Evolutionary conservation across 2,888 invertebrate genomes (phyloP).

Genomic region (Temnothorax rugatulus): DNA sequence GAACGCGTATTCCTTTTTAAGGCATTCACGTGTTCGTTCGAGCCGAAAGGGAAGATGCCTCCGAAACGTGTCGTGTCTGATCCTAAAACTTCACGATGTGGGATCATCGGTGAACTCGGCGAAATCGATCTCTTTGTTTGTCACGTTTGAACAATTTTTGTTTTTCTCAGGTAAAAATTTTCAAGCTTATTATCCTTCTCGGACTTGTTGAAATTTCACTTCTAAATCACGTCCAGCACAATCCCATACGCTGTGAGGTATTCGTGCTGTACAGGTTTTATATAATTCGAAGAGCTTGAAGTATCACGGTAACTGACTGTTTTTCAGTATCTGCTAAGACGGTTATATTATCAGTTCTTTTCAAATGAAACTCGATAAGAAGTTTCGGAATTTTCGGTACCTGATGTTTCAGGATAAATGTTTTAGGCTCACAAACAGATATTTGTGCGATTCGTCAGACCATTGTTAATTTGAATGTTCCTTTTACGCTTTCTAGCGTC

Average conservation of each 20-base stretch:
- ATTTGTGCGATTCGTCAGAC: neutral
- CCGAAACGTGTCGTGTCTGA: neutral
- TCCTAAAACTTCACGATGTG: neutral
- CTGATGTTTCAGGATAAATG: neutral
- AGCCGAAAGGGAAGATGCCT: neutral
- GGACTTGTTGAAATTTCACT: neutral
- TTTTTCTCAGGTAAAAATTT: no score
- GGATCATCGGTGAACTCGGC: neutral
- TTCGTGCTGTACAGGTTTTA: neutral
- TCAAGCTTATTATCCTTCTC: neutral
- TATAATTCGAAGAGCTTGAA: neutral
- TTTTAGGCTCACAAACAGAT: neutral
- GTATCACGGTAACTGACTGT: neutral
- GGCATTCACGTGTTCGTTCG: neutral
- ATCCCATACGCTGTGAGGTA: neutral
- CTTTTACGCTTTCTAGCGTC: conserved; percentile 62
- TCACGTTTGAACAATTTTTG: no score
- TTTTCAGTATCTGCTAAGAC: neutral
- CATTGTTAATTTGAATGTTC: conserved; percentile 38
- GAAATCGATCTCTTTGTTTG: no score
- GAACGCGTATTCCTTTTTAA: neutral
- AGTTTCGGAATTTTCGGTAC: neutral
- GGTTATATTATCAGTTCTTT: neutral
- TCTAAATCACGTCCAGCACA: neutral
- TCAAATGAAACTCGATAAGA: neutral